Evolutionary conservation across 2,797 vertebrate species (phyloP).

Genomic region (Chanos chanos): DNA sequence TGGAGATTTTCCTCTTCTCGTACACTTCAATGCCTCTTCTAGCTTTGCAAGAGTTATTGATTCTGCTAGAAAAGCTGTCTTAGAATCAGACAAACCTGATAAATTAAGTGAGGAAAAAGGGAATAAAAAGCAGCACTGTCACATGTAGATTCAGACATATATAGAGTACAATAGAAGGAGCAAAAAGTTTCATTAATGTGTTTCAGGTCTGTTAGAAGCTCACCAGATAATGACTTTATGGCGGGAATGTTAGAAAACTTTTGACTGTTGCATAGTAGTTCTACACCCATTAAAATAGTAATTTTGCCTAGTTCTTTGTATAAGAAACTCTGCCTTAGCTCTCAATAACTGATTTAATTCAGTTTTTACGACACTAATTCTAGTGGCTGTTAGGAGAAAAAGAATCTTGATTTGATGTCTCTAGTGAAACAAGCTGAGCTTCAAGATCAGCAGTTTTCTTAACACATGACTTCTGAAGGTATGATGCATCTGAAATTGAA

Average conservation of each 20-base stretch:
- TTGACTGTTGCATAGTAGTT: background rate
- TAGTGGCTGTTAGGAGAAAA: background rate
- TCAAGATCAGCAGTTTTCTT: background rate
- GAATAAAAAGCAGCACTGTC: background rate
- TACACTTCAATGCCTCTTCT: background rate
- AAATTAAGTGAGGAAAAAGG: background rate
- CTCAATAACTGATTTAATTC: background rate
- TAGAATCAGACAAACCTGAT: background rate
- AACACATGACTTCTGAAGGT: background rate
- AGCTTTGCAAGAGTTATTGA: background rate
- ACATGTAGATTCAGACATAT: background rate
- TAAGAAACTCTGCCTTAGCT: background rate
- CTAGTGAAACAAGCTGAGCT: background rate
- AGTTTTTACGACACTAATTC: background rate
- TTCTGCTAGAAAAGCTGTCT: background rate
- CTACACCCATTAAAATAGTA: background rate
- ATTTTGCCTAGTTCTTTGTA: constrained; percentile 4
- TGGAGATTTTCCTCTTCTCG: background rate
- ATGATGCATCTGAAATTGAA: background rate
- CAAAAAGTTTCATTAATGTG: background rate
- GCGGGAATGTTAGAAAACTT: background rate
- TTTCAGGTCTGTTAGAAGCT: background rate
- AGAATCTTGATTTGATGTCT: background rate
- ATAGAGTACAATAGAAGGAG: background rate
- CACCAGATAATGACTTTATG: background rate